Base-by-base conservation (phyloP, 2,888 invertebrate species). In the Zygogramma bicolorata region DNA sequence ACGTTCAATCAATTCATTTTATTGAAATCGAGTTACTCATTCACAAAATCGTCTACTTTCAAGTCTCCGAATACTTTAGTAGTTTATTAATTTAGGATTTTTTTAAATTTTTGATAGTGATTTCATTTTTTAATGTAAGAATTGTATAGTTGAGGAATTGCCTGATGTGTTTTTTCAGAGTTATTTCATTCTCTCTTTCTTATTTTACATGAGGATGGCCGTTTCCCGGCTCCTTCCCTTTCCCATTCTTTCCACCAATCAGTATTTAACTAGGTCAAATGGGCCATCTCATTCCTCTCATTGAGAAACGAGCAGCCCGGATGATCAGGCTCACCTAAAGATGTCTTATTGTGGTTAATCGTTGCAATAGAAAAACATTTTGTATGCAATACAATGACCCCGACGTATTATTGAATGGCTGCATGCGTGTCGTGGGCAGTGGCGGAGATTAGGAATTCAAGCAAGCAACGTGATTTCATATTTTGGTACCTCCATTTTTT, bases 351-450 rank as follows among this genome's bases (percentile, higher is more conserved):
- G 68, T 38, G 29, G 38, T 68, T 62, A 53, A 62, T 57, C 62
- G 40, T 68, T 31, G 42, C 31, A 59, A 67, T n/a, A 53, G 62
- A 38, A 68, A 68, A 68, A 68, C 18, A 27, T 25, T 60, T 42
- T 53, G n/a, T 53, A 22, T 25, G 25, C 62, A 62, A 68, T 62
- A 40, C 62, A 68, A 57, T 57, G 68, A 68, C 53, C 62, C 57
- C 38, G 38, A 40, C 27, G 46, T 58, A n/a, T 61, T 53, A 57
- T 68, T 62, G 57, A 62, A 29, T n/a, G 53, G 29, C 8, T 6
- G 18, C 27, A 10, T 40, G 68, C 40, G 62, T 53, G 20, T 22
- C n/a, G 3, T 57, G 27, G 29, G 6, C 53, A 62, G 62, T 15
- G 68, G n/a, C 57, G 61, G 59, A 53, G 27, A 29, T 42, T 5